Base-by-base conservation (phyloP, 30 jellyfish, hydroid and myxozoan genomes). In the Turritopsis rubra region DNA sequence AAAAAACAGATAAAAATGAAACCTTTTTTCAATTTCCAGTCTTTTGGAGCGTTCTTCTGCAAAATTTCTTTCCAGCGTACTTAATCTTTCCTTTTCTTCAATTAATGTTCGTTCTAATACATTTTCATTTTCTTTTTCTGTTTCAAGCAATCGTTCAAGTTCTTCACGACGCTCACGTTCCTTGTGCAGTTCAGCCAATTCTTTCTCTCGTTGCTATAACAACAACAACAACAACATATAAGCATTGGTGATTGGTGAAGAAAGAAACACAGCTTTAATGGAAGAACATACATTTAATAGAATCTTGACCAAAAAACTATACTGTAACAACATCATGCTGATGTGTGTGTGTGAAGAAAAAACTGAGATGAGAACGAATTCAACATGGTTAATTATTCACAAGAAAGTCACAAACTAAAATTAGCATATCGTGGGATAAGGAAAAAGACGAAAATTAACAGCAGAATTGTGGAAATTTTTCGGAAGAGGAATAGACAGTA, bases 191-290 rank as follows among this genome's bases (percentile, higher is more conserved):
- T 93, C 96, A 18, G 85, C 94, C 1, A 93, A 91, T 83, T 93
- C 99, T 72, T 84, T 79, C 85, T 93, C 99, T 65, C 95, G 89
- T 88, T 87, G 96, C 99, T 93, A 71, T 21, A 86, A 80, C 54
- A 1, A 9, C 73, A 72, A 1, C 0, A 68, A 68, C 0, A 22
- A 27, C 28, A 68, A 68, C 30, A n/a, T n/a, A n/a, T n/a, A 23
- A 7, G 31, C 8, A 27, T 27, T 7, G 19, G 30, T 68, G 77
- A 0, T 9, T 23, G 31, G 30, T 7, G 17, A 19, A 68, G 9
- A 7, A 7, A 19, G 19, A 68, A 68, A 27, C 8, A 0, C 8
- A 68, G 77, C 17, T n/a, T 68, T 8, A 23, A 68, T 16, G 19
- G 77, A 68, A 68, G 60, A 68, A 68, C 77, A n/a, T 27, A 68